A percentile compares a stretch with the other conserved stretches of the same genome.
phyloP scores from a whole-genome alignment of 2,113 vertebrate genomes.

The Cichladusa arquata region DNA sequence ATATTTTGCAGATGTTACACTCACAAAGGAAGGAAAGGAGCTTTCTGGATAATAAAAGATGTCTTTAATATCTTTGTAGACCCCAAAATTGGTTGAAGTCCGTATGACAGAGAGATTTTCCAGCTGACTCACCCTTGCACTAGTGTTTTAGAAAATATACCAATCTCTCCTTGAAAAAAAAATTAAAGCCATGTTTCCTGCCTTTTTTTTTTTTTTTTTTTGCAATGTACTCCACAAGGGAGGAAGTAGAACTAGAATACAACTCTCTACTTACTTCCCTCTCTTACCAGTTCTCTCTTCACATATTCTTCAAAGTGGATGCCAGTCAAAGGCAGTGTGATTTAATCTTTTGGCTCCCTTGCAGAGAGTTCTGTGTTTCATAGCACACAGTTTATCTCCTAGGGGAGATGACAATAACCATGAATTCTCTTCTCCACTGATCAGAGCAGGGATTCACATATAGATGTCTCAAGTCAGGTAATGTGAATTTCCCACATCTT shows the following conservation, averaged over 20 bases:
- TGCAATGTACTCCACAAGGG: accelerated
- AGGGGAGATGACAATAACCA: neutral
- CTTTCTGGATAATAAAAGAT: neutral
- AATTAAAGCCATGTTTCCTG: neutral
- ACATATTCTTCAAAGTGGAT: neutral
- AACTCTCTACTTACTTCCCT: neutral
- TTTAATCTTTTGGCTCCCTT: neutral
- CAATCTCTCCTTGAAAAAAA: neutral
- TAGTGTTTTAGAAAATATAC: neutral
- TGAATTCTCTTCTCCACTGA: neutral
- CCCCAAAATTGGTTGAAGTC: neutral
- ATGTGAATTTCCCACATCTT: neutral
- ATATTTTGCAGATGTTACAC: neutral
- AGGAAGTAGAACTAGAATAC: neutral
- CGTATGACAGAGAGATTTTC: neutral
- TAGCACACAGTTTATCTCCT: neutral
- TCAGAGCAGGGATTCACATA: neutral
- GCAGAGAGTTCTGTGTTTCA: neutral
- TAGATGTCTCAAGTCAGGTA: neutral
- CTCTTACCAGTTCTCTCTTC: neutral
- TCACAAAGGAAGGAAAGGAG: neutral
- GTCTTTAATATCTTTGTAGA: neutral
- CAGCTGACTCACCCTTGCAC: neutral
- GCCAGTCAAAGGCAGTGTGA: neutral
- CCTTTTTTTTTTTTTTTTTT: neutral